A percentile compares a stretch with the other conserved stretches of the same genome.
These are phyloP conservation scores for Phlogophora meticulosa DNA, from an alignment of 2,888 invertebrate genomes.

Conservation along the genomic window DNA sequence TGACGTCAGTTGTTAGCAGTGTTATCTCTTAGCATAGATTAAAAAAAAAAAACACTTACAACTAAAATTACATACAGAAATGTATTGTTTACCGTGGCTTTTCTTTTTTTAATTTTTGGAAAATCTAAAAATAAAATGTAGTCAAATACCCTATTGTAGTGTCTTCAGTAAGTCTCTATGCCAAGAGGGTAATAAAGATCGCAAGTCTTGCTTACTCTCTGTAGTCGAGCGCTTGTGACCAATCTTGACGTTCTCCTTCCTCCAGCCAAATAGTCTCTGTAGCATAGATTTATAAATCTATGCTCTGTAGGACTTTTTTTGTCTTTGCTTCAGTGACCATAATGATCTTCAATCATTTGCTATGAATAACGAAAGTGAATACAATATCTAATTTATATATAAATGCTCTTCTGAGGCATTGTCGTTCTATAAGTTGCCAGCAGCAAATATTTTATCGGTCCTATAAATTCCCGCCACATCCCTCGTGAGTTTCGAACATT, in stretches of 20 bases:
- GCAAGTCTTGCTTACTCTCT: too few species aligned
- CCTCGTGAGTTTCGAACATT: slow-evolving; percentile 23
- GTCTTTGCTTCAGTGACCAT: background rate
- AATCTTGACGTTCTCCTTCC: background rate
- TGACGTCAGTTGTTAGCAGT: too few species aligned
- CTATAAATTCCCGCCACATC: slow-evolving; percentile 21
- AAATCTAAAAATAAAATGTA: too few species aligned
- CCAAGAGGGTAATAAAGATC: background rate
- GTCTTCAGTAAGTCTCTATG: background rate
- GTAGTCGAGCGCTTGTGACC: too few species aligned
- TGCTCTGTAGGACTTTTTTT: background rate
- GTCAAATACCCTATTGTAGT: too few species aligned
- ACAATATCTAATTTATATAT: background rate
- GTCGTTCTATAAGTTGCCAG: background rate
- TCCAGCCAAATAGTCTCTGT: background rate
- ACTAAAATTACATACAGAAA: too few species aligned
- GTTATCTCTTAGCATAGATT: too few species aligned
- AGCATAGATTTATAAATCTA: background rate
- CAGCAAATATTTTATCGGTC: slow-evolving; percentile 7
- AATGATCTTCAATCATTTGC: background rate
- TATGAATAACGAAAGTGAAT: background rate
- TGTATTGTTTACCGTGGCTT: too few species aligned
- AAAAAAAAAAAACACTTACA: too few species aligned
- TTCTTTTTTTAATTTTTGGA: too few species aligned
- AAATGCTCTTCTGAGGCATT: background rate